Conservation (phyloP, 2,888 invertebrate genomes). For the Tinea pellionella region DNA sequence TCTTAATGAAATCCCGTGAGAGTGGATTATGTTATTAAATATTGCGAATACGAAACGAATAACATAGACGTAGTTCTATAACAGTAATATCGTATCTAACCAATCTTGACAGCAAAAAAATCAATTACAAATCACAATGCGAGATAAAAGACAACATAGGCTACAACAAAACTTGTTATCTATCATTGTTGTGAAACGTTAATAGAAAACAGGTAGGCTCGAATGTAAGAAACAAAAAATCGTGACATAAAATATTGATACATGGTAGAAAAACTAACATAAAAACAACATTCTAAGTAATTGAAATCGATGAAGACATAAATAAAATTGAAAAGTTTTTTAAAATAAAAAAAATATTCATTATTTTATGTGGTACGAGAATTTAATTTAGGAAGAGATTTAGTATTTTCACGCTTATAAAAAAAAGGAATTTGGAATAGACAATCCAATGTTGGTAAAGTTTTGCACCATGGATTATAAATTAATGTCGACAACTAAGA, state of each 20-base stretch:
- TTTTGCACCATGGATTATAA: no score
- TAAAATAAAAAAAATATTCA: background rate
- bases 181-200: slow-evolving; percentile 51
- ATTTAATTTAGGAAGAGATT: no score
- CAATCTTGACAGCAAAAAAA: slow-evolving; percentile 28
- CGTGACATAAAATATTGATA: background rate
- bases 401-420: no score
- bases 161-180: slow-evolving; percentile 15
- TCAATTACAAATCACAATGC: slow-evolving; percentile 51
- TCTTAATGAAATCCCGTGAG: background rate
- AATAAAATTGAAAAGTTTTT: background rate
- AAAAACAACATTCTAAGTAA: background rate
- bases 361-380: no score
- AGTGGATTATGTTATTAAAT: background rate
- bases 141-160: slow-evolving; percentile 43
- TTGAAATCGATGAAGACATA: slow-evolving; percentile 2
- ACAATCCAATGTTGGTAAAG: no score
- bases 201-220: slow-evolving; percentile 40
- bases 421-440: no score
- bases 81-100: slow-evolving; percentile 10
- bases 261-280: background rate
- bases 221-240: background rate
- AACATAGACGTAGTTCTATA: background rate
- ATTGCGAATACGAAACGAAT: background rate
- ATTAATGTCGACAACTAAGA: no score